A percentile compares a stretch with the other conserved stretches of the same genome.
Conservation (phyloP, 1,140 invertebrate genomes). For the Calephelis virginiensis region DNA sequence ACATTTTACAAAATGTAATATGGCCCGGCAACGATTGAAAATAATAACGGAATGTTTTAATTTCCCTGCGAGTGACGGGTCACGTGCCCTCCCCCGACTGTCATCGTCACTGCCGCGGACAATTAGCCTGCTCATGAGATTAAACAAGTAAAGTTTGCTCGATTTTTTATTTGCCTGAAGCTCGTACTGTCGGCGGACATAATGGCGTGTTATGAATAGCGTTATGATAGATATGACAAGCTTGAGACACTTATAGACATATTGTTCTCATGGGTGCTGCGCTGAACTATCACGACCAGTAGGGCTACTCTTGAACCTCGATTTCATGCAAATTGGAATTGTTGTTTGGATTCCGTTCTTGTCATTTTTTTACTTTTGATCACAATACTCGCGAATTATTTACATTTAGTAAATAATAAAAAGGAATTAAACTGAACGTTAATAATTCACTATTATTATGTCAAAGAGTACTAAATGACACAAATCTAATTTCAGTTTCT, state of each 20-base stretch:
- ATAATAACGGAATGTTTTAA: slow-evolving; percentile 77
- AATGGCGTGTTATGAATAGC: slow-evolving; percentile 37
- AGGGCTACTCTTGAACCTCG: no score
- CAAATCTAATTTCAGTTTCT: no score
- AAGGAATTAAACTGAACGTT: no score
- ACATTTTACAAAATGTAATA: slow-evolving; percentile 9
- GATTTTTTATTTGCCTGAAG: slow-evolving; percentile 51
- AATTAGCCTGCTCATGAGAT: slow-evolving; percentile 73
- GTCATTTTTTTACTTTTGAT: neutral
- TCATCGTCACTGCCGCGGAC: slow-evolving; percentile 72
- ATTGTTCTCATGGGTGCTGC: slow-evolving; percentile 25
- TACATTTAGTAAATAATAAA: no score
- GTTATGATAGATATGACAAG: slow-evolving; percentile 46
- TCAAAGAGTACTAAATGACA: no score
- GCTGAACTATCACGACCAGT: neutral
- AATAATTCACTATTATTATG: no score
- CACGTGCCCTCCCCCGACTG: slow-evolving; percentile 65
- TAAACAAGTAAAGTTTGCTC: slow-evolving; percentile 65
- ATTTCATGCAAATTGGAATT: neutral
- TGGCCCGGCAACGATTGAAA: slow-evolving; percentile 54
- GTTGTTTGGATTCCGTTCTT: neutral
- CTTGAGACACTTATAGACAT: slow-evolving; percentile 23
- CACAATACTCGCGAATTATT: neutral
- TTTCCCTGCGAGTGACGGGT: slow-evolving; percentile 75
- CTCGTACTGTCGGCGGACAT: slow-evolving; percentile 39